Base-by-base conservation (phyloP, 2,113 vertebrate genomes). In the Siniperca chuatsi region DNA sequence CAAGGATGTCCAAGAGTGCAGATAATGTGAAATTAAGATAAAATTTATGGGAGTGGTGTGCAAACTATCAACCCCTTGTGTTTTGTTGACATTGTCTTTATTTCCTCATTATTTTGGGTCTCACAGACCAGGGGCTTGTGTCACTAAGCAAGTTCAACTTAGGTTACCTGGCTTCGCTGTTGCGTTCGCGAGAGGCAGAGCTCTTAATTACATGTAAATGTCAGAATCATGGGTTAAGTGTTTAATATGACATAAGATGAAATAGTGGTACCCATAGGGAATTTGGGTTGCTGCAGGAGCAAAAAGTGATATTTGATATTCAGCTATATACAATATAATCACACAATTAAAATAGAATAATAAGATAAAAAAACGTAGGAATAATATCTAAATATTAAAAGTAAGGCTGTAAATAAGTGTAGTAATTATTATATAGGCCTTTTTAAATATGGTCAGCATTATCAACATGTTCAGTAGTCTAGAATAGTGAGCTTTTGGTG, bases 1-100 rank as follows among this genome's bases (percentile, higher is more conserved):
- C 23, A 64, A 40, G 1, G 80, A 50, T 6, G 65, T 70, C 75
- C 76, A 57, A 33, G 60, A 40, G 70, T 78, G 65, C 15, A 84
- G 54, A 81, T 71, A 61, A 74, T 40, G 44, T 42, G 68, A 66
- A 62, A 60, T 50, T 54, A 54, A 25, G 33, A 78, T 50, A 21
- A 54, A 44, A 44, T n/a, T 15, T 2, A 42, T 8, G 18, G 11
- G 48, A 52, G 52, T 21, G 40, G 25, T 48, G 35, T 18, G 7
- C 54, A 69, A 35, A 69, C n/a, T 44, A 65, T 52, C 20, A 16
- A 60, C 57, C 35, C 52, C 16, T 50, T 37, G 5, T 20, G 57
- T 50, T 52, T 64, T 35, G 18, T 16, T 55, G 18, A 44, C 1
- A 67, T 20, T 35, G 37, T 20, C 50, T 46, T 29, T 16, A 64